These are phyloP conservation scores for Trichonephila clavata DNA, from an alignment of 1,140 invertebrate genomes.

Conservation along the genomic window DNA sequence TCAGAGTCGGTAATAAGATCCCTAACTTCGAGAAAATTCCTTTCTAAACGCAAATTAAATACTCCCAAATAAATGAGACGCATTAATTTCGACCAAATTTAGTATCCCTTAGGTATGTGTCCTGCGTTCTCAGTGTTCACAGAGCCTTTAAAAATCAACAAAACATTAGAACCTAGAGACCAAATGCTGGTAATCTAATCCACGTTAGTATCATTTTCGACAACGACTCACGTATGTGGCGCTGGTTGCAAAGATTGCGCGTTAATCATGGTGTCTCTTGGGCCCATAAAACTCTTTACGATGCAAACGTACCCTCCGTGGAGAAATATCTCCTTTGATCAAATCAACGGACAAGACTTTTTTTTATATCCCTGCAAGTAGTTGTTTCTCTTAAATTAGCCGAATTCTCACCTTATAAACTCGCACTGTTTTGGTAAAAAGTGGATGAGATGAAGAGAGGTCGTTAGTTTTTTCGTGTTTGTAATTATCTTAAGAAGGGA, in stretches of 20 bases:
- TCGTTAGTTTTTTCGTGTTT: not conserved
- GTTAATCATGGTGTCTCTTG: slow-evolving; percentile 15
- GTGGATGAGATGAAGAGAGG: too few species aligned
- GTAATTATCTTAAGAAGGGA: too few species aligned
- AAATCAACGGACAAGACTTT: not conserved
- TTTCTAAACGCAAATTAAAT: too few species aligned
- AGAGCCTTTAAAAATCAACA: not conserved
- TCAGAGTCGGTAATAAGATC: too few species aligned
- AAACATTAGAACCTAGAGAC: not conserved
- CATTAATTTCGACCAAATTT: not conserved
- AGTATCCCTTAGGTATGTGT: not conserved
- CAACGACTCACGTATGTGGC: slow-evolving; percentile 6
- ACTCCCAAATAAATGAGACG: not conserved
- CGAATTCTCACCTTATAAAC: slow-evolving; percentile 5
- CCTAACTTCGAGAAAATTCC: too few species aligned
- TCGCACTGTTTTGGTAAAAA: not conserved
- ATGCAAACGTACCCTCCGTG: slow-evolving; percentile 4
- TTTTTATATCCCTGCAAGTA: not conserved
- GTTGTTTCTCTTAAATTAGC: slow-evolving; percentile 13
- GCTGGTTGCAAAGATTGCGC: not conserved
- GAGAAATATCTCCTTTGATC: slow-evolving; percentile 27
- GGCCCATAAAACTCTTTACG: slow-evolving; percentile 25
- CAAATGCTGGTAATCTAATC: not conserved
- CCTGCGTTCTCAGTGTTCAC: not conserved
- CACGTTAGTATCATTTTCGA: slow-evolving; percentile 7